phyloP scores from a whole-genome alignment of 1,140 invertebrate genomes.

The Nephotettix cincticeps region DNA sequence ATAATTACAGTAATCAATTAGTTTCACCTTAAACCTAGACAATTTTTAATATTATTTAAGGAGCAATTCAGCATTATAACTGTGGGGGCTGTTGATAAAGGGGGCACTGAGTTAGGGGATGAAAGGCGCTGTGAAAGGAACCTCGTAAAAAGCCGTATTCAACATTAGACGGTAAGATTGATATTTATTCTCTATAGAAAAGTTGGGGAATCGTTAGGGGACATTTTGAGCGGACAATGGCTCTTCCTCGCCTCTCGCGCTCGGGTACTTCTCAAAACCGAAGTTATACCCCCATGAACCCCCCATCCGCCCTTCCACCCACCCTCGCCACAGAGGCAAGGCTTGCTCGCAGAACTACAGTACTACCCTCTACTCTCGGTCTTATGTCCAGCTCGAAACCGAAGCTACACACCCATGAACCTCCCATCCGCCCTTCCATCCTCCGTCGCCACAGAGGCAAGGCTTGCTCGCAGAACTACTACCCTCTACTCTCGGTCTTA shows the following conservation, averaged over 20 bases:
- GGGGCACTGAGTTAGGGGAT: background rate
- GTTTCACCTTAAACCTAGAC: too few species aligned
- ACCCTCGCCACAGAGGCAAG: too few species aligned
- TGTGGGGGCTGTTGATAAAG: background rate
- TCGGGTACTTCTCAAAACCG: background rate
- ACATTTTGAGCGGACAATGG: constrained; percentile 1
- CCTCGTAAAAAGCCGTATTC: constrained; percentile 3
- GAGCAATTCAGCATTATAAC: background rate
- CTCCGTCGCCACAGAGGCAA: too few species aligned
- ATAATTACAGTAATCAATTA: too few species aligned
- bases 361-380: too few species aligned
- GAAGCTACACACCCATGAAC: too few species aligned
- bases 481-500: background rate
- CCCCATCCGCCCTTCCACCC: background rate
- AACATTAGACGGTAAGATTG: background rate
- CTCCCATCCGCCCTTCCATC: too few species aligned
- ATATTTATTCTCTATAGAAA: constrained; percentile 13
- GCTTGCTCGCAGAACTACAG: too few species aligned
- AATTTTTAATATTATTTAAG: background rate
- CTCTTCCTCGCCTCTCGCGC: background rate
- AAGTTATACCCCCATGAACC: background rate
- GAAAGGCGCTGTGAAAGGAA: constrained; percentile 5
- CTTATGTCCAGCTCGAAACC: too few species aligned
- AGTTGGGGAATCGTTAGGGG: constrained; percentile 10
- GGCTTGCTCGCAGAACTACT: too few species aligned